Evolutionary conservation across 2,113 vertebrate genomes (phyloP).

Genomic region (Pogonocichla stellata): DNA sequence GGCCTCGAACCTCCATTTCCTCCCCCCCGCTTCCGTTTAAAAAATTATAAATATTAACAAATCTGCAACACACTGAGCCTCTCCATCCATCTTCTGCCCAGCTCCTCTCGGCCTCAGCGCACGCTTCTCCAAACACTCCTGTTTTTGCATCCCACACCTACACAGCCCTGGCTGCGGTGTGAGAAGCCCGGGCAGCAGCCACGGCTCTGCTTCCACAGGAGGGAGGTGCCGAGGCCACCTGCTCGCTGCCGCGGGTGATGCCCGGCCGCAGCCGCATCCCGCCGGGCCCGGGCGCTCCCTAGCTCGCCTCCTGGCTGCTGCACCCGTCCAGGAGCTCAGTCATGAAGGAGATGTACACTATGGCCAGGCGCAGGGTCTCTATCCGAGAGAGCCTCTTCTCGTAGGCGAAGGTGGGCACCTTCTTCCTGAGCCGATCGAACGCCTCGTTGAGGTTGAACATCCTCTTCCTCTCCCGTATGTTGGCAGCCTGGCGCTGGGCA

Average conservation of each 20-base stretch:
- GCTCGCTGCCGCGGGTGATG: not conserved
- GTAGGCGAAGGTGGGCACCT: slow-evolving; percentile 95
- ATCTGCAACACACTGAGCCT: not conserved
- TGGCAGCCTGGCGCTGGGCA: slow-evolving; percentile 93
- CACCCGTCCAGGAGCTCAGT: slow-evolving; percentile 85
- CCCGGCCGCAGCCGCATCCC: not conserved
- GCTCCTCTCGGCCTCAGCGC: rapidly evolving
- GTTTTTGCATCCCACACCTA: not conserved
- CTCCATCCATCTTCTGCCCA: not conserved
- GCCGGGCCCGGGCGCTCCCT: not conserved
- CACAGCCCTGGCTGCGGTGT: not conserved
- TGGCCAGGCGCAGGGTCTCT: slow-evolving; percentile 93
- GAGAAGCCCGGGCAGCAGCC: not conserved
- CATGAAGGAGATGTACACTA: slow-evolving; percentile 98
- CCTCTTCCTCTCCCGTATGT: slow-evolving; percentile 90
- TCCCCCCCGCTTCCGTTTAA: not conserved
- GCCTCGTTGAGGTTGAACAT: slow-evolving; percentile 99
- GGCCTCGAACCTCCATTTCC: not conserved
- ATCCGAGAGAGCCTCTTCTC: slow-evolving; percentile 95
- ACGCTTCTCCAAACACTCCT: not conserved
- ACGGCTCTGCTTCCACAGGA: not conserved
- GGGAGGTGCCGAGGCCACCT: not conserved
- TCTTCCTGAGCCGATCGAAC: slow-evolving; percentile 91
- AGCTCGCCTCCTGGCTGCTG: slow-evolving; percentile 17
- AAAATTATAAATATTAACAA: not conserved